phyloP scores from a whole-genome alignment of 2,797 vertebrate genomes.

The Synaphobranchus kaupii region DNA sequence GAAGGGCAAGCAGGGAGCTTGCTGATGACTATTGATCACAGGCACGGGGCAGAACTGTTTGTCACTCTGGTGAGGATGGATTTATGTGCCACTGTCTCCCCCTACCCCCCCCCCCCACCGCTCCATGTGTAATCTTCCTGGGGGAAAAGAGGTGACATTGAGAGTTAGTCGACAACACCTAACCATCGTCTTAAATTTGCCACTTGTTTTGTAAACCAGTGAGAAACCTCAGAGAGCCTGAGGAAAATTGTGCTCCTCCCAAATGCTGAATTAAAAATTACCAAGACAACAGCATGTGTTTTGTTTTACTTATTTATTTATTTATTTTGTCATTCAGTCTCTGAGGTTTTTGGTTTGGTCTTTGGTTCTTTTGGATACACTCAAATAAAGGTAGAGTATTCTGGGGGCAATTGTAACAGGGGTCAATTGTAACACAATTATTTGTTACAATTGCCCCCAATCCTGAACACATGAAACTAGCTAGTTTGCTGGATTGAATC shows the following conservation, averaged over 20 bases:
- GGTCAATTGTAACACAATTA: too few species aligned
- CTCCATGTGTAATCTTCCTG: constrained; percentile 12
- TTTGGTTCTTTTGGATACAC: background rate
- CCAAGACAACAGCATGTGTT: background rate
- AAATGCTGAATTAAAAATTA: background rate
- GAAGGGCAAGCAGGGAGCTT: constrained; percentile 65
- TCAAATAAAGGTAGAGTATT: too few species aligned
- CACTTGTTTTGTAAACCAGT: constrained; percentile 6
- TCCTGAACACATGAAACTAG: too few species aligned
- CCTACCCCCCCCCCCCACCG: background rate
- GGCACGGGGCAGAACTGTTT: constrained; percentile 49
- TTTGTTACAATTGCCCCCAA: too few species aligned
- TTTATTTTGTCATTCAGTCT: background rate
- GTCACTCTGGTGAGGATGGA: constrained; percentile 65
- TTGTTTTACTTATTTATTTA: background rate
- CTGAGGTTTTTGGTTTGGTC: background rate
- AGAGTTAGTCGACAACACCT: background rate
- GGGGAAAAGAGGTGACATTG: constrained; percentile 9
- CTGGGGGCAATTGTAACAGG: too few species aligned
- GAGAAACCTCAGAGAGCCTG: background rate
- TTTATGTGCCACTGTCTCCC: constrained; percentile 71
- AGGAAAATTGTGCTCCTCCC: background rate
- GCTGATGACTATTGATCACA: constrained; percentile 77
- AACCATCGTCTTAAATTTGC: background rate
- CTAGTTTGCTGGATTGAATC: too few species aligned